phyloP scores from a whole-genome alignment of 1,140 invertebrate species.

The Rhagoletis pomonella region DNA sequence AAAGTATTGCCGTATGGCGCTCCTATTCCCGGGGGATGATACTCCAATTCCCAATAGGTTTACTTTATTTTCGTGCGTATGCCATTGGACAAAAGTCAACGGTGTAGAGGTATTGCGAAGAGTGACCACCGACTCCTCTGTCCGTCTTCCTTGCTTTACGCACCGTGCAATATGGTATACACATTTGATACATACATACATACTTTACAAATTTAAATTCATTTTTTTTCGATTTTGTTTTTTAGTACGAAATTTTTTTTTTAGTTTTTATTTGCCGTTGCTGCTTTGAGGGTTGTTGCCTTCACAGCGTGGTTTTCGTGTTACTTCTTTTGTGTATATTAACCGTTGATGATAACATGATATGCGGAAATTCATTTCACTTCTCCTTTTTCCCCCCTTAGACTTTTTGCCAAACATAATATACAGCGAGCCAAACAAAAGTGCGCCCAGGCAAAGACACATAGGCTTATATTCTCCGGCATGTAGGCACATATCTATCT shows the following conservation, averaged over 20 bases:
- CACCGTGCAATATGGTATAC: neutral
- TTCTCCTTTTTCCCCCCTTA: slow-evolving; percentile 34
- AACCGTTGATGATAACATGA: slow-evolving; percentile 53
- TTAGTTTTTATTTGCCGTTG: neutral
- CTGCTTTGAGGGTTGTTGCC: neutral
- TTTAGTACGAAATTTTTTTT: neutral
- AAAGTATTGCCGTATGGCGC: neutral
- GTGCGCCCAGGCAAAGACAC: neutral
- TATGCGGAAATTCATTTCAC: slow-evolving; percentile 40
- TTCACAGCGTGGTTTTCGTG: neutral
- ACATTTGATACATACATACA: neutral
- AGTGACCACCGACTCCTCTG: neutral
- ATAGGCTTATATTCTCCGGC: neutral
- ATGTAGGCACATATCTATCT: neutral
- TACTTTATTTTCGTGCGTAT: slow-evolving; percentile 27
- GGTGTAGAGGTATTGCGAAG: neutral
- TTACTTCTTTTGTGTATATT: slow-evolving; percentile 47
- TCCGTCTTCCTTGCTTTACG: neutral
- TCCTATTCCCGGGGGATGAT: neutral
- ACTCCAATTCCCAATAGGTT: neutral
- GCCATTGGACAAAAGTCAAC: neutral
- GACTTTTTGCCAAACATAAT: slow-evolving; percentile 18
- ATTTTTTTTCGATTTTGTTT: neutral
- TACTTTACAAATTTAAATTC: neutral
- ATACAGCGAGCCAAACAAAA: neutral